Percentiles rank a stretch among this genome's conserved stretches.
phyloP scores from a whole-genome alignment of 2,888 invertebrate species.

The Gastracanthus pulcherrimus region DNA sequence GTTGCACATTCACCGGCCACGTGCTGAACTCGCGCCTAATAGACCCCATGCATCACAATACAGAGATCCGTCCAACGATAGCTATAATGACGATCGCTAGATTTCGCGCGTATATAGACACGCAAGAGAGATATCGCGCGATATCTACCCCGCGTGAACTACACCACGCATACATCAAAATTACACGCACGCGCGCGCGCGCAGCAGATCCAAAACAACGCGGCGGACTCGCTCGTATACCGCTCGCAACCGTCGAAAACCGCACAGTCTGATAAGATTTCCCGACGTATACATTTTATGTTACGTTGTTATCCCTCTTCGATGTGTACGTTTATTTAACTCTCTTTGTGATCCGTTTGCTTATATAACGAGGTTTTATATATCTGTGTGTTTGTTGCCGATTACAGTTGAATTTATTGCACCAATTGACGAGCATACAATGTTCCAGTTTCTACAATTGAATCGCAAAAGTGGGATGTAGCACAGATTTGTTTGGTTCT shows the following conservation, averaged over 20 bases:
- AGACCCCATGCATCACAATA: too few relatives aligned
- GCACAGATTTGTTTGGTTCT: too few relatives aligned
- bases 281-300: background rate
- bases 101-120: constrained; percentile 14
- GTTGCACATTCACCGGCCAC: too few relatives aligned
- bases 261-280: constrained; percentile 5
- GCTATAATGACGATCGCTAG: too few relatives aligned
- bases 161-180: background rate
- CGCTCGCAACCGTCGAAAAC: constrained; percentile 15
- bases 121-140: background rate
- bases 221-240: background rate
- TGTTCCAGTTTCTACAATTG: background rate
- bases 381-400: too few relatives aligned
- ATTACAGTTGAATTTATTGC: too few relatives aligned
- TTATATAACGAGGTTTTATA: too few relatives aligned
- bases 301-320: background rate
- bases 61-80: too few relatives aligned
- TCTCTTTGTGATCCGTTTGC: too few relatives aligned
- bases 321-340: too few relatives aligned
- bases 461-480: background rate
- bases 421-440: background rate
- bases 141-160: background rate
- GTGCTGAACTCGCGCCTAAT: too few relatives aligned
- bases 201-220: background rate
- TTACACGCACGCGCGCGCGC: background rate